Evolutionary conservation across 2,113 vertebrate genomes (phyloP).

Genomic region (human (Homo sapiens)): GRCh38 chr2:239223001-239223500

Average conservation of each 20-base stretch:
- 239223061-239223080: not conserved
- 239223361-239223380: not conserved
- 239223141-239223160: conserved; percentile 58
- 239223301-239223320: not conserved
- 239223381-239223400: fast-evolving
- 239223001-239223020: not conserved
- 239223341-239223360: not conserved
- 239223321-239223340: not conserved
- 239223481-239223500: not conserved
- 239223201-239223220: not conserved
- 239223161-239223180: not conserved
- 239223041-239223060: not conserved
- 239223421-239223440: not conserved
- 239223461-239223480: not conserved
- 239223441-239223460: not conserved
- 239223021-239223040: not conserved
- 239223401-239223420: not conserved
- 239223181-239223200: conserved; percentile 27
- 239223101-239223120: not conserved
- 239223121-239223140: conserved; percentile 25
- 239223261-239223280: not conserved
- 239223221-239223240: conserved; percentile 39
- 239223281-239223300: not conserved
- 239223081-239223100: not conserved
- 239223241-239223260: conserved; percentile 59